Base-by-base conservation (phyloP, 2,888 invertebrate species). In the Troides oblongomaculatus region DNA sequence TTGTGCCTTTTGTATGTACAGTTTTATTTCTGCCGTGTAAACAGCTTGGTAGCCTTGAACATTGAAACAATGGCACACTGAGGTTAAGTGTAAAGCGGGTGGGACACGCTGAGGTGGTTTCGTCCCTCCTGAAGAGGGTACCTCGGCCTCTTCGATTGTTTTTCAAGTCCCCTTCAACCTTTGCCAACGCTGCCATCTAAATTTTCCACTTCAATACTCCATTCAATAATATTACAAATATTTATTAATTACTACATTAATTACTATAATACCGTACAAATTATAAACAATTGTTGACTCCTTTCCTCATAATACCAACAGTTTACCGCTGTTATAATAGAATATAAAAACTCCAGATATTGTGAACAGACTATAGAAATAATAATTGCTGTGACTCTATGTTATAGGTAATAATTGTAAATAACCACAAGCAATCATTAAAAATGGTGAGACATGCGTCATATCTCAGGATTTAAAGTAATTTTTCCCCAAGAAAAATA, bases 51-150 rank as follows among this genome's bases (percentile, higher is more conserved):
- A 72, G 73, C 77, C 76, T 77, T 75, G 77, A 72, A 72, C 68
- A 70, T 72, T 72, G 66, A 76, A 85, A 85, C 86, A 86, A 86
- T 82, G 78, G 81, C 82, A 78, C 77, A 81, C 78, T 78, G 80
- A 74, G 78, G 78, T 79, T 79, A 76, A 75, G 78, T 74, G 81
- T 82, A 83, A 85, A 85, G 79, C 78, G 74, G 78, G 72, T 76
- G 76, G 79, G 81, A 83, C 83, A 84, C 81, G 82, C 82, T 83
- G 86, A 86, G 83, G 84, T 85, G 81, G 83, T 77, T 74, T 71
- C 72, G 76, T 77, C 75, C 75, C 76, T 77, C 78, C 77, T 78
- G 63, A 71, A 78, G 79, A 73, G 77, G 70, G 23, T 21, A 64
- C 61, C 72, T 67, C 69, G 70, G 72, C 74, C 75, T 79, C 79